Evolutionary conservation across 2,113 vertebrate species (phyloP).

Genomic region (cattle (Bos taurus)): DNA sequence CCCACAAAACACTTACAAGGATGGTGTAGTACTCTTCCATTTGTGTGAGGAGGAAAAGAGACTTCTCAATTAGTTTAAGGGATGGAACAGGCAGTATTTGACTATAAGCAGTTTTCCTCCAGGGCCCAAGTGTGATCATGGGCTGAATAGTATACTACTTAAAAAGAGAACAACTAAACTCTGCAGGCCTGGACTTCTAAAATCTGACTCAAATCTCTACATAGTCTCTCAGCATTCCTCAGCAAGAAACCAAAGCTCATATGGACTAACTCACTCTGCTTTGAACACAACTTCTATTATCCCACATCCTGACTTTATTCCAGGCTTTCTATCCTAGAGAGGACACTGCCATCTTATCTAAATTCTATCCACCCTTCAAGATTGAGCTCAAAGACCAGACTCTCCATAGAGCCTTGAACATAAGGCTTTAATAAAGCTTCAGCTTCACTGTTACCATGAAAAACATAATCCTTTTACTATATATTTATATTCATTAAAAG

Average conservation of each 20-base stretch:
- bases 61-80: background rate
- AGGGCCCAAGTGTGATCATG: background rate
- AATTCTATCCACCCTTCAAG: background rate
- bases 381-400: background rate
- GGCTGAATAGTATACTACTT: background rate
- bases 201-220: background rate
- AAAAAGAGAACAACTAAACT: background rate
- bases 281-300: background rate
- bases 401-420: background rate
- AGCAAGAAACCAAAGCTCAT: background rate
- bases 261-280: background rate
- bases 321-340: background rate
- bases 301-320: background rate
- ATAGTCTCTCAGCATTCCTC: background rate
- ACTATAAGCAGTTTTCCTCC: background rate
- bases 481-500: conserved; percentile 19
- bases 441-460: background rate
- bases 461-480: background rate
- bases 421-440: background rate
- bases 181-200: background rate
- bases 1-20: background rate
- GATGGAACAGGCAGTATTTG: background rate
- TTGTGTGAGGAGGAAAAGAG: background rate
- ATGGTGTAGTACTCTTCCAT: background rate
- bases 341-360: background rate